Evolutionary conservation across 2,797 vertebrate species (phyloP), one percentile per base, ranked within the genome.

Genomic region (Anguilla pacifica): DNA sequence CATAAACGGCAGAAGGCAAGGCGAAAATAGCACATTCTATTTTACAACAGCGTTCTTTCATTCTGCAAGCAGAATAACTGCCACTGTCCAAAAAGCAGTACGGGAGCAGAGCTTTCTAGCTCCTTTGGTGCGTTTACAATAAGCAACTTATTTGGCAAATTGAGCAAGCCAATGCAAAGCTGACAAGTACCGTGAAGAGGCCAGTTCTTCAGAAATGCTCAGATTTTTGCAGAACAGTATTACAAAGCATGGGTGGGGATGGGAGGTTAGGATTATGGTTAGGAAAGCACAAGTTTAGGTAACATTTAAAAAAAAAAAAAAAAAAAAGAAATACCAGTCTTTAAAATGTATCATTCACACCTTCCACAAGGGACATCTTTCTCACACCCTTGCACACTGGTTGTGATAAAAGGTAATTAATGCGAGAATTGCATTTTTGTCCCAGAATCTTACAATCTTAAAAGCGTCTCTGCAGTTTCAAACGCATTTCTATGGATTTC

Each of bases 61-160:
- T 31, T 28, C 39, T 28, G 7, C 10, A 83, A 25, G 43, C 55
- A 53, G 31, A 55, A 83, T 3, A 83, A 83, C 6, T 13, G 51
- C 51, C 51, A 53, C 7, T 53, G 51, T 53, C 11, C 11, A 15
- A 77, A n/a, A 28, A 70, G 25, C n/a, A 70, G 31, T 35, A 72
- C 28, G 70, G 28, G 72, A 77, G 25, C 4, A 67, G n/a, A 46
- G 22, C 5, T 28, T 70, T 70, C 22, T 19, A 82, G 39, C 39
- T 49, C 43, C 39, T 72, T 9, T 72, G 3, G 25, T 84, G 51
- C 53, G 35, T 84, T 84, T 84, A 59, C 83, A 84, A 83, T 83
- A 9, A 53, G 57, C 51, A 6, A 35, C 53, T 82, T 82, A 28
- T 70, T 49, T 49, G 43, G 22, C 43, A 51, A 82, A 49, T n/a